Conservation (phyloP, 2,113 vertebrate species). For the Hemichromis elongatus region DNA sequence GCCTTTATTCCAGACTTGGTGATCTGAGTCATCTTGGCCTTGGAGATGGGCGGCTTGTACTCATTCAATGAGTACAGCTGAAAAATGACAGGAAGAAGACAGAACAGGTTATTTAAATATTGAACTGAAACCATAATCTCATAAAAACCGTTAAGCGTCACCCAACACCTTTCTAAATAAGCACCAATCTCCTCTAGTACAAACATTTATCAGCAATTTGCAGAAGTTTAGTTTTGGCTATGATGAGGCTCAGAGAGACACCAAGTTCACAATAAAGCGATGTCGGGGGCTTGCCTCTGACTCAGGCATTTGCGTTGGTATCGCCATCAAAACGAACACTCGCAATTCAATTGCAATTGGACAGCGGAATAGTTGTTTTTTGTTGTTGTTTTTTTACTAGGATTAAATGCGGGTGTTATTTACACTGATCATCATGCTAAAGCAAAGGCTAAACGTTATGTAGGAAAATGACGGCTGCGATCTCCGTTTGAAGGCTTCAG, state of each 20-base stretch:
- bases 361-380: too few relatives aligned
- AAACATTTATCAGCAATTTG: neutral
- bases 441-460: neutral
- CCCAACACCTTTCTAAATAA: neutral
- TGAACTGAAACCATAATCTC: neutral
- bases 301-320: neutral
- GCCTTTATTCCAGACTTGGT: slow-evolving; percentile 99
- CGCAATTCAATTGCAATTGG: too few relatives aligned
- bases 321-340: neutral
- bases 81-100: slow-evolving; percentile 15
- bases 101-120: neutral
- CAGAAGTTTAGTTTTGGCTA: neutral
- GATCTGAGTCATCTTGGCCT: slow-evolving; percentile 99
- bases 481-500: neutral
- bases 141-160: neutral
- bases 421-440: neutral
- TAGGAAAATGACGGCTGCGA: slow-evolving; percentile 2
- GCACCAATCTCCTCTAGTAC: fast-evolving
- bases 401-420: neutral
- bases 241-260: neutral
- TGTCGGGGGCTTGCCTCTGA: neutral
- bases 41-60: slow-evolving; percentile 99
- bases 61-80: slow-evolving; percentile 98
- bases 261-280: neutral
- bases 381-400: neutral